phyloP scores from a whole-genome alignment of 2,888 invertebrate species.

The Creontiades dilutus region DNA sequence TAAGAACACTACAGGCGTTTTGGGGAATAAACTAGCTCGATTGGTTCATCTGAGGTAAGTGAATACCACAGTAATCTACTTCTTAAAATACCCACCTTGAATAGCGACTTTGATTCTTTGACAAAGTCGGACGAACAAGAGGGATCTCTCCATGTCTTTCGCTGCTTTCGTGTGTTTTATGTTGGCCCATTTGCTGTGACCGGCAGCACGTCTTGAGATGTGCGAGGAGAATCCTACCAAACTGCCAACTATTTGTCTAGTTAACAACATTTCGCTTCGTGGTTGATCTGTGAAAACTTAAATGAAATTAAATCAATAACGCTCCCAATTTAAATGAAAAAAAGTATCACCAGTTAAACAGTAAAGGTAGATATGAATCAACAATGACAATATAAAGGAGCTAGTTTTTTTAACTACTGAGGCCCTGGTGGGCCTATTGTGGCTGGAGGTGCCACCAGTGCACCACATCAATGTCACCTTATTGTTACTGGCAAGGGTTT shows the following conservation, averaged over 20 bases:
- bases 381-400: no score
- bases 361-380: no score
- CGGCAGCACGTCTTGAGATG: conserved; percentile 79
- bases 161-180: conserved; percentile 85
- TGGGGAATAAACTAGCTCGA: no score
- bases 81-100: conserved; percentile 79
- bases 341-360: no score
- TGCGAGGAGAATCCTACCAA: conserved; percentile 34
- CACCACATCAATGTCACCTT: no score
- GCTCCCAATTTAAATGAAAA: not conserved
- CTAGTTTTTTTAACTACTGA: no score
- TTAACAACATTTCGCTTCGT: not conserved
- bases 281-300: no score
- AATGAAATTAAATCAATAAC: not conserved
- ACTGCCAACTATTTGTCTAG: not conserved
- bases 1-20: no score
- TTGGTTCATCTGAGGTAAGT: no score
- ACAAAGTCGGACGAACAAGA: conserved; percentile 79
- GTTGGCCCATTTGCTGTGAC: conserved; percentile 89
- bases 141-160: conserved; percentile 82
- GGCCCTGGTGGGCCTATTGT: no score
- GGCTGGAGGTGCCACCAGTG: no score
- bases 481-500: no score
- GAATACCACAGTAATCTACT: not conserved
- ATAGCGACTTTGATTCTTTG: conserved; percentile 83